Conservation (phyloP, 2,797 vertebrate species). For the Trachops cirrhosus region DNA sequence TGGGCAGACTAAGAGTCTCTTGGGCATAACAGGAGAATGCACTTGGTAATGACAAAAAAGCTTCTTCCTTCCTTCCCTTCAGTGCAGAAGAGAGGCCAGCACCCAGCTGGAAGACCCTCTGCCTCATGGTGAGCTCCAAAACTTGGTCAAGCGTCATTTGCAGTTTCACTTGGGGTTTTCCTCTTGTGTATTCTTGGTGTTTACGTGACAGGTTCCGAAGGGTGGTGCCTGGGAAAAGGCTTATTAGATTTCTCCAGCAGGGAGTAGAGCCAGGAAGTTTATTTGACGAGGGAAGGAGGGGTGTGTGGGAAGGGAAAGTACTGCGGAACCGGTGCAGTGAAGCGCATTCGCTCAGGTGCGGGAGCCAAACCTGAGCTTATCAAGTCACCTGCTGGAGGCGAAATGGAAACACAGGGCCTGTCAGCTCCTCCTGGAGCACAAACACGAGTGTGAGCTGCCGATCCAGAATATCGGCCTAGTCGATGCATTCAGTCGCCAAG, state of each 20-base stretch:
- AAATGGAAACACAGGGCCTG: not conserved
- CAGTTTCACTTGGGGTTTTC: not conserved
- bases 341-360: not conserved
- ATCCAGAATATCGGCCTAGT: not conserved
- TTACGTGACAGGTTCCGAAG: not conserved
- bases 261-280: not conserved
- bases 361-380: not conserved
- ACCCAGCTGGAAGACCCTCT: not conserved
- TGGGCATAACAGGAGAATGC: not conserved
- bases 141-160: not conserved
- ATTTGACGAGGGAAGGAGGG: not conserved
- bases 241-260: not conserved
- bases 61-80: not conserved
- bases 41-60: not conserved
- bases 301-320: not conserved
- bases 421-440: not conserved
- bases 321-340: not conserved
- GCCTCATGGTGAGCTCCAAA: not conserved
- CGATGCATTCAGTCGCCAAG: not conserved
- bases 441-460: not conserved
- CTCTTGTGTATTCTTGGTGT: not conserved
- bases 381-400: not conserved
- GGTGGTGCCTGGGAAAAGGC: conserved; percentile 33
- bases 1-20: not conserved
- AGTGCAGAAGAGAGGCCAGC: not conserved